Evolutionary conservation across 1,140 invertebrate species (phyloP), one percentile per base, ranked within the genome.

Genomic region (Monochamus saltuarius): DNA sequence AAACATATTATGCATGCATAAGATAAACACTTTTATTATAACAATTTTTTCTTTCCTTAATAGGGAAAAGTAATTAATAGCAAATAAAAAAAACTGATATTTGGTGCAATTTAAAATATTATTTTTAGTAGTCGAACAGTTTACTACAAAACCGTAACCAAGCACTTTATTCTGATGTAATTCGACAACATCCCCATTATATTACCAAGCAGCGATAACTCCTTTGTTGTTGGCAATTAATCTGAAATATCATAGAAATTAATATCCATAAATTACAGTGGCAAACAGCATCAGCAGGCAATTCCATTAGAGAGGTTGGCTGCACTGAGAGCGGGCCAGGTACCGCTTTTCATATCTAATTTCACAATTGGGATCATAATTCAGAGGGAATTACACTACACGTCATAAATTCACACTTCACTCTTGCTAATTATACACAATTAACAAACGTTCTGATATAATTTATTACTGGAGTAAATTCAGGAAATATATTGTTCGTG

Each of bases 301-400:
- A 73, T 73, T 70, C 71, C 71, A 73, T 73, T 73, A 73, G 62
- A 61, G 65, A 62, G 65, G 62, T 53, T 62, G 61, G 63, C 62
- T 54, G 53, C 47, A 59, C 29, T 64, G 61, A 42, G 56, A 57
- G 13, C 14, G 17, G 38, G 46, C 53, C 64, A 64, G 61, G 64
- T 66, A 66, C 38, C 59, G 42, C 13, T 62, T 49, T 61, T 58
- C 61, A 66, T 67, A 73, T 73, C 71, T 73, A 73, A 73, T 73
- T 73, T 70, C 71, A 62, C 69, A 71, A 73, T 73, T 73, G 71
- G 65, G 62, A 62, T 66, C 71, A 71, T 73, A 71, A 73, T 65
- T 73, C 69, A 73, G 59, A 38, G 58, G 34, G 62, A 61, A 68
- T 71, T 66, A 63, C 56, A 54, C 53, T 42, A 46, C 52, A 59